Evolutionary conservation across 2,888 invertebrate genomes (phyloP).

Genomic region (Phania funesta): DNA sequence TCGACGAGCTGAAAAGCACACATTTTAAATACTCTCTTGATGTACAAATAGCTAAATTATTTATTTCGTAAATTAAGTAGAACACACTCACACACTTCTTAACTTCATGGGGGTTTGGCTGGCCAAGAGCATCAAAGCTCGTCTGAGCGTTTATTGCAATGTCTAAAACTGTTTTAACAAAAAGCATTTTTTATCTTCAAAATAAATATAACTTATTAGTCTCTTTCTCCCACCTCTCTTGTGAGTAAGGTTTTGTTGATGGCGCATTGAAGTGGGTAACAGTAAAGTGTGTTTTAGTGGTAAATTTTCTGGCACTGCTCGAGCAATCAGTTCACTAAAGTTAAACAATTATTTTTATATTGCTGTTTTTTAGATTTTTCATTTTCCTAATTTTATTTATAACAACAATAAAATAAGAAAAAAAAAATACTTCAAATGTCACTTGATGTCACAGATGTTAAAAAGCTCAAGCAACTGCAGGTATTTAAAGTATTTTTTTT

Average conservation of each 20-base stretch:
- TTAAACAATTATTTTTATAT: background rate
- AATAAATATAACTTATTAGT: background rate
- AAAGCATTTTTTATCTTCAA: background rate
- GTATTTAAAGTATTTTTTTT: slow-evolving; percentile 19
- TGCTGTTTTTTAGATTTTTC: background rate
- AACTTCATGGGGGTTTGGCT: background rate
- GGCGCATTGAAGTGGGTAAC: background rate
- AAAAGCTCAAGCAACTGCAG: slow-evolving; percentile 25
- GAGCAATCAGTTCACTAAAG: slow-evolving; percentile 23
- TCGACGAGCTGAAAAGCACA: background rate
- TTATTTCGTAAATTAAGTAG: slow-evolving; percentile 11
- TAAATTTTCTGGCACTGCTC: slow-evolving; percentile 17
- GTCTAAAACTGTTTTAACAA: background rate
- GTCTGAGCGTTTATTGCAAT: background rate
- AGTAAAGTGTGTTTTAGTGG: slow-evolving; percentile 35
- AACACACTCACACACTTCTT: background rate
- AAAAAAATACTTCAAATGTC: slow-evolving; percentile 33
- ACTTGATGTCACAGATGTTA: slow-evolving; percentile 27
- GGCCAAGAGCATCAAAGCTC: slow-evolving; percentile 34
- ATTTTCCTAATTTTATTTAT: background rate
- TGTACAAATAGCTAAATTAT: background rate
- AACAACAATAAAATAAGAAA: background rate
- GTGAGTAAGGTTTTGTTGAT: background rate
- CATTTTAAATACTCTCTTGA: background rate
- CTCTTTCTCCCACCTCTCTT: background rate